A percentile compares a stretch with the other conserved stretches of the same genome.
These are phyloP conservation scores for Neodiprion fabricii DNA, from an alignment of 1,140 invertebrate genomes.

Conservation along the genomic window DNA sequence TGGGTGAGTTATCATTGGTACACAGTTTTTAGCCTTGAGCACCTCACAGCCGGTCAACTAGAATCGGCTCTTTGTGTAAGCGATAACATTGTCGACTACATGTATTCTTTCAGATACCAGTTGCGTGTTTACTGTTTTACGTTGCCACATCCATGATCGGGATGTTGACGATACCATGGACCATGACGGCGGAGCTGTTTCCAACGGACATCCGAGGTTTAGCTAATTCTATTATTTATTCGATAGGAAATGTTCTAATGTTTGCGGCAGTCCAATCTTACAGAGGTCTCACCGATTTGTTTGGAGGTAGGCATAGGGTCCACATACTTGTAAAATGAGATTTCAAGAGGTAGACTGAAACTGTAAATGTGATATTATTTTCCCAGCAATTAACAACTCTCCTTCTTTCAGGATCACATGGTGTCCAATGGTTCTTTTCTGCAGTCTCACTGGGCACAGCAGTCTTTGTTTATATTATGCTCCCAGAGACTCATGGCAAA, in stretches of 20 bases:
- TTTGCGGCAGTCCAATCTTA: conserved; percentile 64
- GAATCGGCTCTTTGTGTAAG: too few relatives aligned
- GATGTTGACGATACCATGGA: conserved; percentile 67
- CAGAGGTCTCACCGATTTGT: conserved; percentile 48
- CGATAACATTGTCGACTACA: too few relatives aligned
- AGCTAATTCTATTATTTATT: conserved; percentile 62
- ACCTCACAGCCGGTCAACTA: too few relatives aligned
- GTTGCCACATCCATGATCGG: conserved; percentile 66
- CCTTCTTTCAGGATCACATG: conserved; percentile 57
- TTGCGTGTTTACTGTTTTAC: conserved; percentile 61
- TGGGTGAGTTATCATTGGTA: conserved; percentile 26
- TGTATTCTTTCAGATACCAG: conserved; percentile 46
- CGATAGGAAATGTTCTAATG: conserved; percentile 64
- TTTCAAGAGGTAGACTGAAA: not conserved
- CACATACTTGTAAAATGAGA: not conserved
- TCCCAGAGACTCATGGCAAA: conserved; percentile 77
- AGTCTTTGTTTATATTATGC: conserved; percentile 67
- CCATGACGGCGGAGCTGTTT: conserved; percentile 69
- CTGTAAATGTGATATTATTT: conserved; percentile 22
- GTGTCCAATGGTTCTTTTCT: conserved; percentile 74
- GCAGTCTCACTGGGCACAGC: conserved; percentile 65
- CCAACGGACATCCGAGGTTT: conserved; percentile 67
- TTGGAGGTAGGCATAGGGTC: conserved; percentile 55
- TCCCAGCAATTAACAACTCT: conserved; percentile 10
- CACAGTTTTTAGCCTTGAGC: too few relatives aligned